Percentiles rank a stretch among this genome's conserved stretches.
Conservation (phyloP, 2,888 invertebrate species). For the Calameuta idolon region DNA sequence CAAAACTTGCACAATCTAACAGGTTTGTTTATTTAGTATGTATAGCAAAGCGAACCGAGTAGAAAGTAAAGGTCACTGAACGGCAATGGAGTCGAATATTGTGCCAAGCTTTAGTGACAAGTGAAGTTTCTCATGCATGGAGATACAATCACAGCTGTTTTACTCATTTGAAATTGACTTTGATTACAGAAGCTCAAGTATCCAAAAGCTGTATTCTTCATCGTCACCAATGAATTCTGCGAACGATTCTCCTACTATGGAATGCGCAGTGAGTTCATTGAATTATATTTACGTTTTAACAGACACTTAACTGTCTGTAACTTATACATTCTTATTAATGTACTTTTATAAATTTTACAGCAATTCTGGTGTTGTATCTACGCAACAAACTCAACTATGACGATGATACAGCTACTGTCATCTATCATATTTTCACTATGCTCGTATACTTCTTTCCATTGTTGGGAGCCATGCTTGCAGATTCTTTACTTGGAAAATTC, state of each 20-base stretch:
- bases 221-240: constrained; percentile 97
- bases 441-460: constrained; percentile 91
- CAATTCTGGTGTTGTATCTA: constrained; percentile 92
- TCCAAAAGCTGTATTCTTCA: constrained; percentile 91
- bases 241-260: constrained; percentile 98
- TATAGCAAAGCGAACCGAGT: not conserved
- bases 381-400: constrained; percentile 80
- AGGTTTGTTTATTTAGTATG: not conserved
- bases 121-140: not conserved
- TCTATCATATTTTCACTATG: constrained; percentile 91
- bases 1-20: not conserved
- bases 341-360: constrained; percentile 70
- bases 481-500: constrained; percentile 92
- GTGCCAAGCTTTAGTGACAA: not conserved
- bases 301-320: not conserved
- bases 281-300: not conserved
- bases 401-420: constrained; percentile 82
- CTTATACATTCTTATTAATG: constrained; percentile 4
- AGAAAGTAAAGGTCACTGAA: not conserved
- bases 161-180: constrained; percentile 25
- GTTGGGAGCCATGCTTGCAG: constrained; percentile 93
- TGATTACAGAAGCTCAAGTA: constrained; percentile 78
- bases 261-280: constrained; percentile 84
- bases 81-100: not conserved
- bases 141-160: not conserved